These are phyloP conservation scores for Ornithoptera priamus DNA, from an alignment of 2,888 invertebrate species.

Conservation along the genomic window DNA sequence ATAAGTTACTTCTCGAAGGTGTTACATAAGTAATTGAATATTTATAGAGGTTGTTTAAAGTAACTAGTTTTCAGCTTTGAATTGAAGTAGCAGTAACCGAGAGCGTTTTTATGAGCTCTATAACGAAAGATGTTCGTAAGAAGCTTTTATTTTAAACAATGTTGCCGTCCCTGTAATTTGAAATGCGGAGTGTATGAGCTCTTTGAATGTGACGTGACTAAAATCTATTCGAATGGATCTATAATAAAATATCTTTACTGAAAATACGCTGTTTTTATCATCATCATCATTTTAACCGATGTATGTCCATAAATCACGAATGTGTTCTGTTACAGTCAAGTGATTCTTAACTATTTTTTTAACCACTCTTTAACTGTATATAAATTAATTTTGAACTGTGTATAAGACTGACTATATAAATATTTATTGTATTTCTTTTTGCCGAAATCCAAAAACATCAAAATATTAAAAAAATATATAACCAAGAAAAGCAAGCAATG, in stretches of 20 bases:
- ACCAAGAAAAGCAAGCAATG: too few species aligned
- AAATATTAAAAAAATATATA: too few species aligned
- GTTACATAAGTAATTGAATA: not conserved
- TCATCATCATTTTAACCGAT: not conserved
- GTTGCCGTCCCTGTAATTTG: not conserved
- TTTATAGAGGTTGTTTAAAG: not conserved
- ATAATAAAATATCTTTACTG: not conserved
- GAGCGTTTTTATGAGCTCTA: slow-evolving; percentile 10
- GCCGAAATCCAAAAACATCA: too few species aligned
- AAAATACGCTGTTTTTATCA: not conserved
- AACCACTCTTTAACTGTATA: too few species aligned
- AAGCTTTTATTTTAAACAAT: slow-evolving; percentile 6
- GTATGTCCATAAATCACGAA: too few species aligned
- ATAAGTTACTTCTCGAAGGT: too few species aligned
- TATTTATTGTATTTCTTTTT: too few species aligned
- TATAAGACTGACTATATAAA: too few species aligned
- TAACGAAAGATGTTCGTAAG: slow-evolving; percentile 1
- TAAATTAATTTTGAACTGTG: too few species aligned
- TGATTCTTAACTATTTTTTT: too few species aligned
- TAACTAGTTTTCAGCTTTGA: not conserved
- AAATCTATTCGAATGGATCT: not conserved
- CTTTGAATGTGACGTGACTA: not conserved
- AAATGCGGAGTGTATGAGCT: not conserved
- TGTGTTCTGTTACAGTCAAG: too few species aligned
- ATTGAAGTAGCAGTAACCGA: not conserved